Evolutionary conservation across 1,140 invertebrate genomes (phyloP).

Genomic region (Homarus americanus): DNA sequence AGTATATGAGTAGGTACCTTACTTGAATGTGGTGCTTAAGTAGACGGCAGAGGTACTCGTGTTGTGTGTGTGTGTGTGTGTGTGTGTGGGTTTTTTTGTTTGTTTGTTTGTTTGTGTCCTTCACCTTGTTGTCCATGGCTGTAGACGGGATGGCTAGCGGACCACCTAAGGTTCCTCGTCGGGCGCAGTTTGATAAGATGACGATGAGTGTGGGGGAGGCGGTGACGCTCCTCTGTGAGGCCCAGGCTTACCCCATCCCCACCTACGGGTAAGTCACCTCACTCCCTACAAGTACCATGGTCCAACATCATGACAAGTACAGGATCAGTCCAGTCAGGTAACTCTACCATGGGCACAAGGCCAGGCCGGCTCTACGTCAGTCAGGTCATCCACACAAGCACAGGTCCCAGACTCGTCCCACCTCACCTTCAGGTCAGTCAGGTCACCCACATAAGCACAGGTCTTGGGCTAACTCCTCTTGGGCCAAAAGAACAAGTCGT

Average conservation of each 20-base stretch:
- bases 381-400: no score
- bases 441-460: not conserved
- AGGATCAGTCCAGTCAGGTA: no score
- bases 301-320: no score
- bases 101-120: not conserved
- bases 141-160: constrained; percentile 50
- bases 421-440: not conserved
- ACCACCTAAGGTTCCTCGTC: constrained; percentile 49
- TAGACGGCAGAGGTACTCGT: not conserved
- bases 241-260: constrained; percentile 42
- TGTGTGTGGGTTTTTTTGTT: not conserved
- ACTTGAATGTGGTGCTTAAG: no score
- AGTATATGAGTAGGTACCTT: no score
- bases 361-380: no score
- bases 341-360: no score
- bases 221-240: constrained; percentile 49
- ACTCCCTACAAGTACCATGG: no score
- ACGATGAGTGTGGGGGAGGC: not conserved
- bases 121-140: not conserved
- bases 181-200: constrained; percentile 56
- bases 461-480: no score
- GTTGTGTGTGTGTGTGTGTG: constrained; percentile 15
- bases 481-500: no score
- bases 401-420: no score
- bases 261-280: constrained; percentile 57